Evolutionary conservation across 2,113 vertebrate genomes (phyloP).

Genomic region (Fregetta grallaria): DNA sequence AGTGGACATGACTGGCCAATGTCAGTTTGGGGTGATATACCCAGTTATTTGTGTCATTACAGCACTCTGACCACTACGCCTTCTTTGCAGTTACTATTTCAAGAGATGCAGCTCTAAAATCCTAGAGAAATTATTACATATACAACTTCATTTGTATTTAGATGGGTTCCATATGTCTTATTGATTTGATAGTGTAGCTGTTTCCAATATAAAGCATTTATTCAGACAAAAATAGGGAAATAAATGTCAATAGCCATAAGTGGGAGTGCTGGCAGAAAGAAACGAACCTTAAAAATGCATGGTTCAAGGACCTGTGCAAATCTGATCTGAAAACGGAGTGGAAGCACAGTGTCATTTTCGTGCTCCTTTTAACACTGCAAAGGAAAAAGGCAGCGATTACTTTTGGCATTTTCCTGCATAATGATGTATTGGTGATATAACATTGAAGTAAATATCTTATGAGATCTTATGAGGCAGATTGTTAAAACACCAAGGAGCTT

Average conservation of each 20-base stretch:
- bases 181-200: not conserved
- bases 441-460: not conserved
- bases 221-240: conserved; percentile 30
- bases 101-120: not conserved
- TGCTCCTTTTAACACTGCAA: not conserved
- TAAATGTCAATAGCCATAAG: conserved; percentile 26
- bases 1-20: too few species aligned
- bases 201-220: not conserved
- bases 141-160: not conserved
- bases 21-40: not conserved
- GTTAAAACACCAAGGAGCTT: not conserved
- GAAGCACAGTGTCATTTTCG: not conserved
- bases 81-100: not conserved
- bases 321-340: not conserved
- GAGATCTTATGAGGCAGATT: not conserved
- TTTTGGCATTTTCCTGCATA: not conserved
- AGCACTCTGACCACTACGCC: not conserved
- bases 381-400: not conserved
- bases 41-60: not conserved
- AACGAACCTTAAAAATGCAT: not conserved
- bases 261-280: not conserved
- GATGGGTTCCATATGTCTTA: not conserved
- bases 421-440: not conserved
- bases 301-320: not conserved
- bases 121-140: not conserved